A percentile compares a stretch with the other conserved stretches of the same genome.
These are phyloP conservation scores for Bombylius major DNA, from an alignment of 2,888 invertebrate species.

Conservation along the genomic window DNA sequence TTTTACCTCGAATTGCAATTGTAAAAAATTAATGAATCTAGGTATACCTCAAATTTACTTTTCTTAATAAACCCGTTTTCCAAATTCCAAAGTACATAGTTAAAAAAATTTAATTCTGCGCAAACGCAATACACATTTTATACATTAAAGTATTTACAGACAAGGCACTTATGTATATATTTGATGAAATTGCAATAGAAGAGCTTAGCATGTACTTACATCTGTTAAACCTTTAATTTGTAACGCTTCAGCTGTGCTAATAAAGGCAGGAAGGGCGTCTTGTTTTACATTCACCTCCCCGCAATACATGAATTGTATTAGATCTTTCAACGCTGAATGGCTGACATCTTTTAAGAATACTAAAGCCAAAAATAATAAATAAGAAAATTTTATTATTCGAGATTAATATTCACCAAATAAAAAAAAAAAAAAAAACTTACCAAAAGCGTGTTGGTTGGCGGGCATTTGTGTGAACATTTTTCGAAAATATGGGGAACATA, in stretches of 20 bases:
- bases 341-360: conserved; percentile 60
- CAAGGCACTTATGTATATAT: too few species aligned
- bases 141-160: too few species aligned
- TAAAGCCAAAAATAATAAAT: conserved; percentile 32
- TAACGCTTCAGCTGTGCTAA: conserved; percentile 58
- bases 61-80: too few species aligned
- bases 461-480: conserved; percentile 57
- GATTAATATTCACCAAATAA: too few species aligned
- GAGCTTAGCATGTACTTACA: conserved; percentile 38
- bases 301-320: conserved; percentile 60
- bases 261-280: conserved; percentile 57
- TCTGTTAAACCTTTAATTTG: conserved; percentile 57
- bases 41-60: too few species aligned
- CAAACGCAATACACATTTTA: too few species aligned
- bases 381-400: too few species aligned
- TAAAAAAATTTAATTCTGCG: too few species aligned
- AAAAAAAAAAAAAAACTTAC: conserved; percentile 31
- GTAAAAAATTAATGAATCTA: too few species aligned
- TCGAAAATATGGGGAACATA: conserved; percentile 61
- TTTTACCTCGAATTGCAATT: too few species aligned
- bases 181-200: too few species aligned
- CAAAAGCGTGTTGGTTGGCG: conserved; percentile 54
- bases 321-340: conserved; percentile 54
- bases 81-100: too few species aligned
- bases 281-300: conserved; percentile 60